Base-by-base conservation (phyloP, 2,113 vertebrate species). In the Deroptyus accipitrinus region DNA sequence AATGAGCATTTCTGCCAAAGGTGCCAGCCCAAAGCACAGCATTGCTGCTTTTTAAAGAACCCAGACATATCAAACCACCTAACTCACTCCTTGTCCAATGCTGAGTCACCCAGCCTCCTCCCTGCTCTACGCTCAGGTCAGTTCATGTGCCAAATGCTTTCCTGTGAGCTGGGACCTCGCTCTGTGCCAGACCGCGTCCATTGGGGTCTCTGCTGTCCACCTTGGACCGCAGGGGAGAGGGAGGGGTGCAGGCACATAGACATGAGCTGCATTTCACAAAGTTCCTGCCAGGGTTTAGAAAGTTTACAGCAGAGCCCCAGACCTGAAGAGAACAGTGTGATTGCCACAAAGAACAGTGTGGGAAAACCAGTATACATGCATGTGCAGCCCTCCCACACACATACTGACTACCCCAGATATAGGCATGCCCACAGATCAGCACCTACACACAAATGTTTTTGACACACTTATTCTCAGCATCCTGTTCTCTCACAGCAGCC, bases 371-470 rank as follows among this genome's bases (percentile, higher is more conserved):
- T 94, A 93, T 75, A 95, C 95, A 94, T 97, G 95, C 93, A 85
- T 96, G 95, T 97, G 94, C 95, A 96, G 82, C 94, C 81, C 95
- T 96, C 96, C 94, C 92, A 96, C 90, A 89, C 28, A 25, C 95
- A 86, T 89, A 90, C 95, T 94, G 95, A 92, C 96, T 95, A 92
- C 95, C 95, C 96, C 92, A 96, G 96, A 97, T 97, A 96, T 96
- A 97, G 96, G 92, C 96, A 95, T 93, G 61, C 96, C 96, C 96
- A 97, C 96, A 96, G 94, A 96, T 95, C 90, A 96, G 96, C 95
- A 96, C 96, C 96, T 96, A 97, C 96, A 96, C 94, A 94, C 95
- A 96, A 96, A 96, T 94, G 95, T 74, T 97, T 96, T 92, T 96
- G 94, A 96, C 94, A 97, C 95, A 96, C 94, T 96, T 96, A 95